These are phyloP conservation scores for Trichomycterus rosablanca DNA, from an alignment of 2,113 vertebrate genomes.

Conservation along the genomic window DNA sequence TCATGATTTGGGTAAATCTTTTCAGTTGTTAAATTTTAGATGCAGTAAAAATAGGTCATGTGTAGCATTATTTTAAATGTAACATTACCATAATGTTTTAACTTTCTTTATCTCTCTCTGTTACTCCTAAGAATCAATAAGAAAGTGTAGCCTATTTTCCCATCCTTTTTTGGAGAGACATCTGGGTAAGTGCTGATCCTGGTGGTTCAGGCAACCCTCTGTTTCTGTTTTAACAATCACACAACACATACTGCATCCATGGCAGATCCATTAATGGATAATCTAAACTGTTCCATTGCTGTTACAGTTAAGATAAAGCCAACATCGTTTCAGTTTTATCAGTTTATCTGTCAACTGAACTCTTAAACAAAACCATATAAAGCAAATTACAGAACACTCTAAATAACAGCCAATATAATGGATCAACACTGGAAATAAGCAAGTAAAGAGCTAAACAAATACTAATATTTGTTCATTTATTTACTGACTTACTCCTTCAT, in stretches of 20 bases:
- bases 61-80: not conserved
- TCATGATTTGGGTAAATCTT: too few relatives aligned
- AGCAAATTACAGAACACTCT: slow-evolving; percentile 6
- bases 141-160: slow-evolving; percentile 36
- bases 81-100: too few relatives aligned
- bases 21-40: too few relatives aligned
- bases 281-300: slow-evolving; percentile 25
- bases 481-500: too few relatives aligned
- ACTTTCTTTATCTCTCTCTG: not conserved
- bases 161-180: slow-evolving; percentile 64
- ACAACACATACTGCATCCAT: slow-evolving; percentile 41
- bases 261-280: slow-evolving; percentile 57
- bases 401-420: slow-evolving; percentile 1
- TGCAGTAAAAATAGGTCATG: too few relatives aligned
- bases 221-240: slow-evolving; percentile 39
- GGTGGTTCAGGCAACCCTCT: slow-evolving; percentile 34
- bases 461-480: too few relatives aligned
- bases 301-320: slow-evolving; percentile 42
- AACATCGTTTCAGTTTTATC: slow-evolving; percentile 40
- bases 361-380: slow-evolving; percentile 26
- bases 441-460: too few relatives aligned
- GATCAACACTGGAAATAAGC: too few relatives aligned
- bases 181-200: slow-evolving; percentile 27
- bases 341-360: slow-evolving; percentile 5
- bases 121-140: not conserved